These are phyloP conservation scores for Pangasianodon hypophthalmus DNA, from an alignment of 2,113 vertebrate species.

Conservation along the genomic window DNA sequence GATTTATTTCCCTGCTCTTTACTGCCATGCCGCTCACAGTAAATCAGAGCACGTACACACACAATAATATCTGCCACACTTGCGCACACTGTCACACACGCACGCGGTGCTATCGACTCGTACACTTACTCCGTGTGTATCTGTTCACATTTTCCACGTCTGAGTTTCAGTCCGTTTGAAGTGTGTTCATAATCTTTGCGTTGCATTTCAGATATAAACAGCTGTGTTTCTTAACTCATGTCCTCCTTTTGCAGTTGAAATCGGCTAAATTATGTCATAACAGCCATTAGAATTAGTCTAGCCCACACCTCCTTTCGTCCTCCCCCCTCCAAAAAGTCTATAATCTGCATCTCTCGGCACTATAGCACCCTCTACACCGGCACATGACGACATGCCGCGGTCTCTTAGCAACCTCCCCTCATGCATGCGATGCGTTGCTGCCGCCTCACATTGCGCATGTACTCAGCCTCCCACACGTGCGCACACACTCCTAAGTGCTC, in stretches of 20 bases:
- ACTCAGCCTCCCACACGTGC: conserved; percentile 19
- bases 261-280: background rate
- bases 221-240: background rate
- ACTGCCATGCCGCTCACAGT: conserved; percentile 52
- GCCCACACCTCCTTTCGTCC: background rate
- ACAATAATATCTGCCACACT: background rate
- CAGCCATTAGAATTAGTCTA: background rate
- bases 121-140: conserved; percentile 1
- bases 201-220: background rate
- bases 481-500: background rate
- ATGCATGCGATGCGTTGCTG: conserved; percentile 35
- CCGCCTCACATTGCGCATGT: conserved; percentile 14
- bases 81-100: background rate
- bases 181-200: background rate
- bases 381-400: conserved; percentile 26
- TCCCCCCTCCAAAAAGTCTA: background rate
- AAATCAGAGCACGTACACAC: conserved; percentile 8
- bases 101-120: background rate
- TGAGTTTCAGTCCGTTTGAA: conserved; percentile 10
- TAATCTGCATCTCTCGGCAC: conserved; percentile 4
- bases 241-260: background rate
- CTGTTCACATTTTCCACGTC: conserved; percentile 25
- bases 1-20: conserved; percentile 70
- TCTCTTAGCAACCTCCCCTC: conserved; percentile 45
- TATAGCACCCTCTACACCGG: conserved; percentile 7